Evolutionary conservation across 2,113 vertebrate species (phyloP).

Genomic region (Tylochromis polylepis): DNA sequence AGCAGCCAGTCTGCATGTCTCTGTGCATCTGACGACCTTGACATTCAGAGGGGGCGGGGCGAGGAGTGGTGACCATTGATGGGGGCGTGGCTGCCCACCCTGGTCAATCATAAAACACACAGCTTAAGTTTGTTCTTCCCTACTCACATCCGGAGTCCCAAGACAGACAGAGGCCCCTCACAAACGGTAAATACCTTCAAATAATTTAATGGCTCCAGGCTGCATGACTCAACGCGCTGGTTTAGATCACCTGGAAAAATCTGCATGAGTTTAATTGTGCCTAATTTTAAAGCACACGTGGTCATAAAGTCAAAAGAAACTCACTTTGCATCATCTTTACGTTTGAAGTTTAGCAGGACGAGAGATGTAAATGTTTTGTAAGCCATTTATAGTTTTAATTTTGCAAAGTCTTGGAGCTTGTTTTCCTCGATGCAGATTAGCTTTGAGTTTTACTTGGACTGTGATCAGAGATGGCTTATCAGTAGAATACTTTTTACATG

Average conservation of each 20-base stretch:
- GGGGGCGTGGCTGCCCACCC: conserved; percentile 44
- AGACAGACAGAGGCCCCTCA: conserved; percentile 57
- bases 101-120: conserved; percentile 51
- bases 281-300: not conserved
- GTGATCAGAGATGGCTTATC: not conserved
- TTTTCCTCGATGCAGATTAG: not conserved
- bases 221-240: not conserved
- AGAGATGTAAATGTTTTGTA: not conserved
- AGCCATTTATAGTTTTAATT: not conserved
- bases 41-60: conserved; percentile 65
- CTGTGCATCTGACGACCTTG: conserved; percentile 61
- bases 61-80: not conserved
- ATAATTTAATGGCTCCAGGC: not conserved
- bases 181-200: conserved; percentile 67
- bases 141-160: conserved; percentile 70
- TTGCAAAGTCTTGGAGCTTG: not conserved
- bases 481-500: not conserved
- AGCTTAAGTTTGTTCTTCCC: not conserved
- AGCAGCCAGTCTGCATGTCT: not conserved
- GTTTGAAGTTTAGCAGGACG: not conserved
- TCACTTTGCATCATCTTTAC: not conserved
- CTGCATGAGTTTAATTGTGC: not conserved
- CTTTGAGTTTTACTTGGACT: not conserved
- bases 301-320: not conserved
- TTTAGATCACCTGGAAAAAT: not conserved